Base-by-base conservation (phyloP, 1,140 invertebrate genomes). In the Tetramorium alpestre region DNA sequence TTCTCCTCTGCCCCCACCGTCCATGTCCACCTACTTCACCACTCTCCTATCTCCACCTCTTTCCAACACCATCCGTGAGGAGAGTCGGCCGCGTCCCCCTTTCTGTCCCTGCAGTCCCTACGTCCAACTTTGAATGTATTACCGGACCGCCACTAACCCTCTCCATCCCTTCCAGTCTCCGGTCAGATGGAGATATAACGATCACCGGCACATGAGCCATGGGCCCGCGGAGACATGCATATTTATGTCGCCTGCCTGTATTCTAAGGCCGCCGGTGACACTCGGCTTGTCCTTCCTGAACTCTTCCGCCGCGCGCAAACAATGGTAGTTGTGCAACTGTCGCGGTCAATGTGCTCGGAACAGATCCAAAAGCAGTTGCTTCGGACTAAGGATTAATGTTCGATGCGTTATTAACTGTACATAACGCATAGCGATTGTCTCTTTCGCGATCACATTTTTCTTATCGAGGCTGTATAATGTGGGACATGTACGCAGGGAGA, bases 101-200 rank as follows among this genome's bases (percentile, higher is more conserved):
- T 88, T 91, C 90, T 92, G 90, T 93, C 91, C 88, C 93, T 86
- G 89, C 90, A 90, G 87, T 94, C 92, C 73, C 93, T 92, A 92
- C 91, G 91, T 94, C 91, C 93, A 95, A 95, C 92, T 94, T 94
- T 94, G 93, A 94, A 94, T 94, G 94, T 94, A 94, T 94, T 94
- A 94, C 94, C 93, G 93, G 94, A 95, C 94, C 91, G 87, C 88
- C 89, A 72, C 76, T 85, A 78, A 85, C 86, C 72, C 80, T 77
- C 89, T 80, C 81, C 81, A 75, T 87, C 86, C 64, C 84, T 86
- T 84, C 91, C 93, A 90, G 92, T 92, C 93, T 92, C 91, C 92
- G 92, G 92, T 94, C 92, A 93, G 93, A 93, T 93, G 89, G 91
- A 93, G 93, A 93, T 93, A 93, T 93, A 93, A 93, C 92, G 91